Conservation (phyloP, 2,797 vertebrate species). For the Parauchenoglanis punctatus region DNA sequence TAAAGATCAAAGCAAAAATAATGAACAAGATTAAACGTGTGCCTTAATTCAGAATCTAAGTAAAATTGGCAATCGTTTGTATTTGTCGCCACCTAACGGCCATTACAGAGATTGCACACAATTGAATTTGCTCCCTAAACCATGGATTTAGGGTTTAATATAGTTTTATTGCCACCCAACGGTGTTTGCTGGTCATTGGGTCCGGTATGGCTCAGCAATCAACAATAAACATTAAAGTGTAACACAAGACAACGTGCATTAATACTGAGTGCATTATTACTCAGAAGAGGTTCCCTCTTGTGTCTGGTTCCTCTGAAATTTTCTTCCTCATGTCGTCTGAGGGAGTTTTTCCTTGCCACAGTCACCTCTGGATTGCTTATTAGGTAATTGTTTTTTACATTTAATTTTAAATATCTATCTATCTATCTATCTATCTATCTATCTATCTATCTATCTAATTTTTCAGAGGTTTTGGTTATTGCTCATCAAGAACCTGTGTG, state of each 20-base stretch:
- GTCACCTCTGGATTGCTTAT: no score
- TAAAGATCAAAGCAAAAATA: neutral
- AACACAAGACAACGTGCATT: neutral
- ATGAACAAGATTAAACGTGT: neutral
- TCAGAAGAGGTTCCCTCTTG: neutral
- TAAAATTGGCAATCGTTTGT: neutral
- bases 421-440: no score
- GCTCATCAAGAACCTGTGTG: neutral
- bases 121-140: neutral
- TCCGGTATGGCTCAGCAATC: neutral
- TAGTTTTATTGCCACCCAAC: neutral
- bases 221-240: neutral
- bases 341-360: neutral
- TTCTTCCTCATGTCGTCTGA: neutral
- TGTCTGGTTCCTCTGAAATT: neutral
- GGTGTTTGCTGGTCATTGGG: neutral
- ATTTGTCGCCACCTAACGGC: conserved; percentile 32
- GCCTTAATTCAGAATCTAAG: no score
- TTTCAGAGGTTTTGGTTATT: no score
- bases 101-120: neutral
- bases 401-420: no score
- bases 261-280: neutral
- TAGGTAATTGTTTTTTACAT: no score
- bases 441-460: no score
- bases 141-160: neutral